Evolutionary conservation across 2,888 invertebrate genomes (phyloP).

Genomic region (Temnothorax rugatulus): DNA sequence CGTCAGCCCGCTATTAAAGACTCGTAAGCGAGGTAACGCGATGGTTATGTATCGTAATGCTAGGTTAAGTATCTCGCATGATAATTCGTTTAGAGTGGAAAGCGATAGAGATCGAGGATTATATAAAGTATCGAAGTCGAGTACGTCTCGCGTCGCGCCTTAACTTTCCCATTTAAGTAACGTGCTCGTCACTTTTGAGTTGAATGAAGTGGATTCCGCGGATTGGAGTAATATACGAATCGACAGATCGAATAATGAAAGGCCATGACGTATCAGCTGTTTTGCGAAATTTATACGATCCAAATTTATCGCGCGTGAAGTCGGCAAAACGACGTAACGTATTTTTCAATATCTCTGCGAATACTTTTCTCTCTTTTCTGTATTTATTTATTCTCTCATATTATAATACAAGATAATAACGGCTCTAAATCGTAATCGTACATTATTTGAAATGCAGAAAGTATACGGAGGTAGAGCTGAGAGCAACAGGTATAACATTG

Average conservation of each 20-base stretch:
- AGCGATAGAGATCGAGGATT: not conserved
- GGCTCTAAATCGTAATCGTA: not conserved
- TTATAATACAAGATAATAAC: not conserved
- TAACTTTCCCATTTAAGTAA: not conserved
- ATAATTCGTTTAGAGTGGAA: no score
- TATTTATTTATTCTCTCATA: not conserved
- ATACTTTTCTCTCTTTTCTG: not conserved
- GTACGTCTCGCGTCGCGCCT: not conserved
- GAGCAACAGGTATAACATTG: constrained; percentile 23
- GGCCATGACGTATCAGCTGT: not conserved
- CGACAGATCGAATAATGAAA: not conserved
- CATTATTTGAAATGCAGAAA: not conserved
- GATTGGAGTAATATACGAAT: not conserved
- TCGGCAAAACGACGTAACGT: not conserved
- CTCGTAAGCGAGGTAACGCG: not conserved
- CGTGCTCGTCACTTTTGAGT: not conserved
- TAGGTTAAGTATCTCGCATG: not conserved
- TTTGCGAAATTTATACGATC: not conserved
- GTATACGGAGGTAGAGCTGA: not conserved
- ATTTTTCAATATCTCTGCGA: not conserved
- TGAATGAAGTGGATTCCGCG: not conserved
- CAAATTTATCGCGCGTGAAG: not conserved
- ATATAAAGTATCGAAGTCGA: not conserved
- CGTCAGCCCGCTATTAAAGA: not conserved
- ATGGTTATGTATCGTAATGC: not conserved